Evolutionary conservation across 2,888 invertebrate genomes (phyloP), one percentile per base, ranked within the genome.

Genomic region (Lamproptera curius): DNA sequence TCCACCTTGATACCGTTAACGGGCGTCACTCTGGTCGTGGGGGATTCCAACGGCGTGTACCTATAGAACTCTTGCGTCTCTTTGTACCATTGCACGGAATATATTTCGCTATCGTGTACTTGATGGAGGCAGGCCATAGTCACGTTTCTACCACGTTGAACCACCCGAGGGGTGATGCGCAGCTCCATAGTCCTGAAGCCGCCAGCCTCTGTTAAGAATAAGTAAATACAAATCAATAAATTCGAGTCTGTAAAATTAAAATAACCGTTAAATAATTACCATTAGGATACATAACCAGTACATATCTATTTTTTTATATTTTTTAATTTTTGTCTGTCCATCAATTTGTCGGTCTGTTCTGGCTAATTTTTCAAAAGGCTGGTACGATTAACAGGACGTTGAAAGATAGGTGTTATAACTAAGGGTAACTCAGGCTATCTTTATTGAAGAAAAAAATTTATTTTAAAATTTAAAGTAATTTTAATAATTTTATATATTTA

Each of bases 11-110:
- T 92, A 61, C 94, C 94, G 54, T 90, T 88, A 57, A 92, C 91
- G 51, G 92, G 90, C 73, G 94, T 92, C 57, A 92, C 90, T 81
- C 93, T 94, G 15, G 91, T 93, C 26, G 90, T 89, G 2, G 94
- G 93, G 42, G 81, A 81, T 66, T 95, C 94, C 55, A 91, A 89
- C 8, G 95, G 95, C 9, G 94, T 92, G 73, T 91, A 95, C 62
- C 95, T 90, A 81, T 95, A 96, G 85, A 96, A 95, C 86, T 96
- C 95, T 66, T 92, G 90, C 59, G 85, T 89, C 34, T 95, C 95
- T 61, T 92, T 91, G 88, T 95, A 96, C 94, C 95, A 96, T 89
- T 95, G 95, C 49, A 95, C 93, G 0, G 94, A 92, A 78, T 95
- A 95, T 47, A 96, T 90, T 5, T 92, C 92, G 50, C 91, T 92